A percentile compares a stretch with the other conserved stretches of the same genome.
phyloP scores from a whole-genome alignment of 2,113 vertebrate genomes.

The Austrofundulus limnaeus region DNA sequence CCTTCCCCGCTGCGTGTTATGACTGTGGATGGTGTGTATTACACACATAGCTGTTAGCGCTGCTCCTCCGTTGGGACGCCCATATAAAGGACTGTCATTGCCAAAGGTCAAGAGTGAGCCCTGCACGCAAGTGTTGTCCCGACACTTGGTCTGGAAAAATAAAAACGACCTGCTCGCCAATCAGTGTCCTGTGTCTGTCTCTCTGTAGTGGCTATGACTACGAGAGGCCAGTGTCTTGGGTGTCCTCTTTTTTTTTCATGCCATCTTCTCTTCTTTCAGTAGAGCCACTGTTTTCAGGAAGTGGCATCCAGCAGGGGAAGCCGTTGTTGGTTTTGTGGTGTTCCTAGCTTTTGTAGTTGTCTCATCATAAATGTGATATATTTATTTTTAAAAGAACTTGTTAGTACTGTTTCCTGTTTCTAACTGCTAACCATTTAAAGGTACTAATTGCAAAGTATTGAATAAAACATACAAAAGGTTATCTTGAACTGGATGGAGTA shows the following conservation, averaged over 20 bases:
- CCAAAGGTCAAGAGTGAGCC: conserved; percentile 81
- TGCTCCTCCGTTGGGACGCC: conserved; percentile 71
- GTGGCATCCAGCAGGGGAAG: conserved; percentile 41
- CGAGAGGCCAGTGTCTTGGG: conserved; percentile 45
- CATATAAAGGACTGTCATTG: conserved; percentile 83
- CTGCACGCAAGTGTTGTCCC: conserved; percentile 82
- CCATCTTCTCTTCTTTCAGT: conserved; percentile 24
- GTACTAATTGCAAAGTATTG: neutral
- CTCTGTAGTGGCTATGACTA: conserved; percentile 46
- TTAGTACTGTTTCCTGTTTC: conserved; percentile 26
- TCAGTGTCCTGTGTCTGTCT: conserved; percentile 65
- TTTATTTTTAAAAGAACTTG: conserved; percentile 11
- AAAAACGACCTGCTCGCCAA: conserved; percentile 54
- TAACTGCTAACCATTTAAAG: conserved; percentile 16
- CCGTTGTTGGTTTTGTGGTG: conserved; percentile 22
- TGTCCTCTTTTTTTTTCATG: conserved; percentile 49
- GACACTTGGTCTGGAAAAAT: conserved; percentile 77
- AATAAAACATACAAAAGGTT: too few species aligned
- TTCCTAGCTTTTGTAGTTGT: conserved; percentile 24
- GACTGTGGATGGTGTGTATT: conserved; percentile 81
- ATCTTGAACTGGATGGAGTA: too few species aligned
- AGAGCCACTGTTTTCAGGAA: conserved; percentile 39
- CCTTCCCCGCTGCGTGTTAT: conserved; percentile 74
- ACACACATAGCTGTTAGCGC: conserved; percentile 79
- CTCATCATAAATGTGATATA: conserved; percentile 32